phyloP scores from a whole-genome alignment of 2,113 vertebrate species.

The Origma solitaria region DNA sequence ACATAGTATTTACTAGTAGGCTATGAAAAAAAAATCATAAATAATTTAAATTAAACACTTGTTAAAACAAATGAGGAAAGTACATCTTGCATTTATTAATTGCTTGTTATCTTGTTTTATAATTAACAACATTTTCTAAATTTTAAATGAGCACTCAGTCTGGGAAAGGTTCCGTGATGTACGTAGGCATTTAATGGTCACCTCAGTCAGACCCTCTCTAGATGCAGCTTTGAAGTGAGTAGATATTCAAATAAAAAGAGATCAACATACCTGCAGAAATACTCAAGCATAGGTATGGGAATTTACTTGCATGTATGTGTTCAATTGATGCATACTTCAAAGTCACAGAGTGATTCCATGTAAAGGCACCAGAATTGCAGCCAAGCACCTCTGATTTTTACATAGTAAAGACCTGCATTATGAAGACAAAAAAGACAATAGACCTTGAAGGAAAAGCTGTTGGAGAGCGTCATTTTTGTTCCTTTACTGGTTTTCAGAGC shows the following conservation, averaged over 20 bases:
- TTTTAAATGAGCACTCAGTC: neutral
- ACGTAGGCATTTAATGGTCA: neutral
- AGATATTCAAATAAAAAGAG: neutral
- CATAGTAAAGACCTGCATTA: neutral
- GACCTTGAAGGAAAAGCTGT: neutral
- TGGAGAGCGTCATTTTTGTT: neutral
- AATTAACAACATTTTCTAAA: neutral
- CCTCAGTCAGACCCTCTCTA: neutral
- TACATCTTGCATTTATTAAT: neutral
- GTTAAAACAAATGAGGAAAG: neutral
- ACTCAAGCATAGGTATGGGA: neutral
- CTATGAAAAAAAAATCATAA: neutral
- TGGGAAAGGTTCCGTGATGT: neutral
- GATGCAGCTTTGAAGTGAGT: neutral
- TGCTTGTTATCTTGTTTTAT: neutral
- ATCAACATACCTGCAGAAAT: neutral
- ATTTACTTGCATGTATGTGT: neutral
- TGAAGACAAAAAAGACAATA: neutral
- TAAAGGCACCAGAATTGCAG: neutral
- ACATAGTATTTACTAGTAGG: neutral
- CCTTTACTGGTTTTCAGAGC: neutral
- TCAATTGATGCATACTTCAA: neutral
- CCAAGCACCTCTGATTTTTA: neutral
- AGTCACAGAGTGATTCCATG: neutral
- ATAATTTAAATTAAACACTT: neutral